Evolutionary conservation across 2,888 invertebrate genomes (phyloP).

Genomic region (Spilosoma lubricipeda): DNA sequence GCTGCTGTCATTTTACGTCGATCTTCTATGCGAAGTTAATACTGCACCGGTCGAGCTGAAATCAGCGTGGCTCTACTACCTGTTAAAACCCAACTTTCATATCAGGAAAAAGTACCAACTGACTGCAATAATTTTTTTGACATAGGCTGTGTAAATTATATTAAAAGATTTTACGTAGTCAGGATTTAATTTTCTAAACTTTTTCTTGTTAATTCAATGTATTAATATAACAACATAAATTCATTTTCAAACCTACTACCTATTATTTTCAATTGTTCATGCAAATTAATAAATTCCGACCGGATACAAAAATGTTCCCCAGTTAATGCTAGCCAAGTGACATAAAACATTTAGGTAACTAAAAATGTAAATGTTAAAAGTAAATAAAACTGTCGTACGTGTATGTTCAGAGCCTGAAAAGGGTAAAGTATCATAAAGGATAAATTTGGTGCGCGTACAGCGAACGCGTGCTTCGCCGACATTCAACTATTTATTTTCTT

Average conservation of each 20-base stretch:
- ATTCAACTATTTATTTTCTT: slow-evolving; percentile 23
- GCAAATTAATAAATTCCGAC: not conserved
- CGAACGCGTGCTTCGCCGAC: slow-evolving; percentile 15
- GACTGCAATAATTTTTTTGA: too few species aligned
- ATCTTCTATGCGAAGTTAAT: too few species aligned
- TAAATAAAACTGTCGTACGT: slow-evolving; percentile 8
- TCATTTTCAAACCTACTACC: too few species aligned
- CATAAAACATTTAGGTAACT: slow-evolving; percentile 8
- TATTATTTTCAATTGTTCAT: not conserved
- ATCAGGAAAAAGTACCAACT: not conserved
- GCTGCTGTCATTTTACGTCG: too few species aligned
- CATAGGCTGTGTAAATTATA: too few species aligned
- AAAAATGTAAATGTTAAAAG: not conserved
- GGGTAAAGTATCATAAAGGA: slow-evolving; percentile 22
- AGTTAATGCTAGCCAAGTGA: not conserved
- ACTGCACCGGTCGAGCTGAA: too few species aligned
- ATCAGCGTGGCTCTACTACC: too few species aligned
- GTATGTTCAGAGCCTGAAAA: slow-evolving; percentile 10
- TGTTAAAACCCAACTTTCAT: not conserved
- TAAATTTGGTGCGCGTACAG: slow-evolving; percentile 9
- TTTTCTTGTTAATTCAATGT: too few species aligned
- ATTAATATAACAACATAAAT: too few species aligned
- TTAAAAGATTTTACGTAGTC: too few species aligned
- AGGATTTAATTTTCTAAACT: too few species aligned
- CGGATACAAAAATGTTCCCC: not conserved